Percentiles rank a stretch among this genome's conserved stretches.
These are phyloP conservation scores for Coelogynopora nodosa DNA, from an alignment of 2,888 invertebrate species.

Conservation along the genomic window DNA sequence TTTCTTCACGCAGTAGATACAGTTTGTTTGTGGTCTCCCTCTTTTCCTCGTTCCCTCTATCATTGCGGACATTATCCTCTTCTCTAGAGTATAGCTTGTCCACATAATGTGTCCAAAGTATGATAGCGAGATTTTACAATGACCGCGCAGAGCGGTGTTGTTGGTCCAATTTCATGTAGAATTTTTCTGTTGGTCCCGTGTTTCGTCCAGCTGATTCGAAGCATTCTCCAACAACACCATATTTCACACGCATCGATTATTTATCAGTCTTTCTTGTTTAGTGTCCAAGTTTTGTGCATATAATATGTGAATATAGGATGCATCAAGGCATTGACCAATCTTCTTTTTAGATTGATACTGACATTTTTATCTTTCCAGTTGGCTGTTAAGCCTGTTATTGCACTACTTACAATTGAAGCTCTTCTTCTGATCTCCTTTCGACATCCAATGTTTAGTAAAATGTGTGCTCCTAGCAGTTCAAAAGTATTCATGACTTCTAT, in stretches of 20 bases:
- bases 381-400: neutral
- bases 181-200: neutral
- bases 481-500: neutral
- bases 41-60: neutral
- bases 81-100: neutral
- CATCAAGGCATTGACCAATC: neutral
- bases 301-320: neutral
- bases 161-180: neutral
- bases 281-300: neutral
- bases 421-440: neutral
- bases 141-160: neutral
- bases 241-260: neutral
- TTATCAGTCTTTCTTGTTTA: neutral
- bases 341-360: neutral
- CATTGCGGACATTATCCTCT: neutral
- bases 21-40: neutral
- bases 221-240: neutral
- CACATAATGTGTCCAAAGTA: neutral
- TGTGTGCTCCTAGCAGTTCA: neutral
- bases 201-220: neutral
- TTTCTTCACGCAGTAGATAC: neutral
- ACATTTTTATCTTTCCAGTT: neutral
- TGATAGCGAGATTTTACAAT: neutral
- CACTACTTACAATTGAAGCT: neutral
- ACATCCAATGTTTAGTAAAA: neutral